Base-by-base conservation (phyloP, 2,113 vertebrate genomes). In the Dissostichus mawsoni region DNA sequence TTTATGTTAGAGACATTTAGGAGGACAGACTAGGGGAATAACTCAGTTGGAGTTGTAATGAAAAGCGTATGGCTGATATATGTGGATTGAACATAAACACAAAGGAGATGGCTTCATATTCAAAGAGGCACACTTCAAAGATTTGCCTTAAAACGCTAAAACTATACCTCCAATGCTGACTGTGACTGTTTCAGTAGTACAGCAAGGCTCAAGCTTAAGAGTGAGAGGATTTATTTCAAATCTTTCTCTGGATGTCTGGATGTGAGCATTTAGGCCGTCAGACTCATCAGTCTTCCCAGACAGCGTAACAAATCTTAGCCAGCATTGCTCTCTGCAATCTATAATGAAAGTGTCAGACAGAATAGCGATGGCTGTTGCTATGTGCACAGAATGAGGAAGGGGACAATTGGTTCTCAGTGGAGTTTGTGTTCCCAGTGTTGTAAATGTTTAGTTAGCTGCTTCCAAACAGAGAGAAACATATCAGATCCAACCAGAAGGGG, bases 211-310 rank as follows among this genome's bases (percentile, higher is more conserved):
- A 45, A 56, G 48, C 51, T 64, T 16, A 58, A 68, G n/a, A 81
- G n/a, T 7, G 50, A 61, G 64, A 25, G 58, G 44, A 23, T 73
- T 51, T 51, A 68, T 55, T 78, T 79, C 56, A 68, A 70, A 71
- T 29, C 47, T 25, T 12, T 69, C 76, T 68, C 8, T 41, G 36
- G 29, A 69, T 14, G 72, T 16, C 55, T 44, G 80, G 66, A 53
- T 66, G 57, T 69, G 74, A 70, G 85, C 55, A 29, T 79, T 80
- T 71, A 66, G 80, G 66, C 51, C 29, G 18, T 69, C 84, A 58
- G 70, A 73, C 76, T 81, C 82, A 86, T 91, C 86, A 57, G 78
- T 90, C 82, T 87, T 78, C 36, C 17, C 51, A 80, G 78, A 87
- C 81, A 78, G 77, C 67, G 23, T 13, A 76, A 88, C 81, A 87